phyloP scores from a whole-genome alignment of 2,113 vertebrate species.

The Grallaria varia region DNA sequence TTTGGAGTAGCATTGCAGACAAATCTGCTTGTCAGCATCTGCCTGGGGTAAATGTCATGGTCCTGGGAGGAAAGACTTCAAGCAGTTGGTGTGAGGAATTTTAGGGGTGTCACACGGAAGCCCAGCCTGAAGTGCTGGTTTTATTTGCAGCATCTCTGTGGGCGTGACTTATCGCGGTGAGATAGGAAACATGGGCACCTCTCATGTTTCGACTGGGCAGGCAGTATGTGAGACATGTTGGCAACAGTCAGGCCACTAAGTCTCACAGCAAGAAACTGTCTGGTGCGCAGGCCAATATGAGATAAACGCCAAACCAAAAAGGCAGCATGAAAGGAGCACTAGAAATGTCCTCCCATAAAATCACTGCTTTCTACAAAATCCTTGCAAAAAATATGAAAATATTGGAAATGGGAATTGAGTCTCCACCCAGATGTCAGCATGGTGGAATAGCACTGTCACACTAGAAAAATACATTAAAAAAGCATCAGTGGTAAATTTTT shows the following conservation, averaged over 20 bases:
- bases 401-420: neutral
- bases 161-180: accelerated
- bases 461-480: neutral
- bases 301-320: neutral
- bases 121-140: neutral
- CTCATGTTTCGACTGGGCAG: neutral
- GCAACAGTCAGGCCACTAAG: neutral
- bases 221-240: neutral
- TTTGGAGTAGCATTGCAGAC: neutral
- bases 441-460: neutral
- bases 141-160: neutral
- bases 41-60: neutral
- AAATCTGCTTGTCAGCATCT: neutral
- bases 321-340: neutral
- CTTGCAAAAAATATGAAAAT: neutral
- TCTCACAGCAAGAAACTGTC: neutral
- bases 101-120: neutral
- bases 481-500: neutral
- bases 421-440: neutral
- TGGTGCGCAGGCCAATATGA: neutral
- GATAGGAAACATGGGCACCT: neutral
- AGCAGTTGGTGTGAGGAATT: neutral
- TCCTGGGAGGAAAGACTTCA: neutral
- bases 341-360: neutral
- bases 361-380: neutral